Percentiles rank a stretch among this genome's conserved stretches.
Conservation (phyloP, 2,888 invertebrate species). For the Diadromus collaris region DNA sequence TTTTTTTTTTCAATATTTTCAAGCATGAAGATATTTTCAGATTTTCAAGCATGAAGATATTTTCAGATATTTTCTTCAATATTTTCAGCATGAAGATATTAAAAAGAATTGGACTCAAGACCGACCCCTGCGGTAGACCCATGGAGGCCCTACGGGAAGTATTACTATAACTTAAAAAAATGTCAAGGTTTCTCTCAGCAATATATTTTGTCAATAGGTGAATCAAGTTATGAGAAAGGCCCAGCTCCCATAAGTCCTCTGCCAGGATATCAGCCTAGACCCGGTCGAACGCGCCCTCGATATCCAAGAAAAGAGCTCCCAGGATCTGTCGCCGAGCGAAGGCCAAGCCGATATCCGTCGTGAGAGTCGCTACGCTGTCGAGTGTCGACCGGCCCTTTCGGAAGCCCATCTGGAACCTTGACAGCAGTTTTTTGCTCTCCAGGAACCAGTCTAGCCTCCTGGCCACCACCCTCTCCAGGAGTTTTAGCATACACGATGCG, state of each 20-base stretch:
- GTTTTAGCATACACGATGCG: constrained; percentile 15
- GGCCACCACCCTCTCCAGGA: constrained; percentile 19
- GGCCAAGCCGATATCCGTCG: constrained; percentile 5
- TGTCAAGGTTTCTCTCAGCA: neutral
- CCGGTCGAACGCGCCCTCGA: constrained; percentile 37
- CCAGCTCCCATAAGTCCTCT: neutral
- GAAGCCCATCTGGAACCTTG: constrained; percentile 30
- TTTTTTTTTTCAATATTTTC: too few relatives aligned
- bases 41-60: too few relatives aligned
- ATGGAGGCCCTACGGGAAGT: neutral
- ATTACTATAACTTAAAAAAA: neutral
- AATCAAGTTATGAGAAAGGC: neutral
- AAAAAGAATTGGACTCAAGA: neutral
- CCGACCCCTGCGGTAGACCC: neutral
- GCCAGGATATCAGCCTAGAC: constrained; percentile 2
- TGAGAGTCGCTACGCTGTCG: constrained; percentile 19
- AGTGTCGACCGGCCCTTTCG: constrained; percentile 14
- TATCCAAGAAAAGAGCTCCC: constrained; percentile 30
- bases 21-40: too few relatives aligned
- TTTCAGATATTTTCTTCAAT: too few relatives aligned
- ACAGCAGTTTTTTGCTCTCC: neutral
- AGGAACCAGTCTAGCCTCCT: constrained; percentile 8
- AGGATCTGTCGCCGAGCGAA: neutral
- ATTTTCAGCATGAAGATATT: neutral
- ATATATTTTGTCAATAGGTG: neutral